phyloP scores from a whole-genome alignment of 1,140 invertebrate genomes.

The Ceratitis capitata region DNA sequence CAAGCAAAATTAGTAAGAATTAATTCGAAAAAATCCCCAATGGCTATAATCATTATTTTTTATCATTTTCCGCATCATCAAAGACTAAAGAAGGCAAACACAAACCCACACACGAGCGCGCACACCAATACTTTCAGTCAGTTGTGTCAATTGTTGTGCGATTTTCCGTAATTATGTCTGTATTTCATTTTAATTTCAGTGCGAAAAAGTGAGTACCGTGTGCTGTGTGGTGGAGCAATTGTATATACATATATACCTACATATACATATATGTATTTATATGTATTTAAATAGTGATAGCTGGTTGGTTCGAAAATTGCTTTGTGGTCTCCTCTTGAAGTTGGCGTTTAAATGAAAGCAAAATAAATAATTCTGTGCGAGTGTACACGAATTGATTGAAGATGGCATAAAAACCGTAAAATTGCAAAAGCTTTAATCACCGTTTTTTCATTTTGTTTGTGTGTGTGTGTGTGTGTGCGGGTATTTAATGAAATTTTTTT shows the following conservation, averaged over 20 bases:
- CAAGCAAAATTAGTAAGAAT: background rate
- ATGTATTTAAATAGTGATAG: background rate
- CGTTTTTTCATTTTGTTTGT: background rate
- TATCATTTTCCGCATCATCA: conserved; percentile 13
- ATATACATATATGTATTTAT: background rate
- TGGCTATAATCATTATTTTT: conserved; percentile 15
- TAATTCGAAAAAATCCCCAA: background rate
- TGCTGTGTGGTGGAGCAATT: background rate
- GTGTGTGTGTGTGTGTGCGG: background rate
- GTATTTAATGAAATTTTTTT: too few relatives aligned
- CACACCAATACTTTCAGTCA: background rate
- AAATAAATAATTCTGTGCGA: background rate
- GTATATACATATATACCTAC: background rate
- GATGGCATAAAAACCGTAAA: background rate
- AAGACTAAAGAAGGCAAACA: background rate
- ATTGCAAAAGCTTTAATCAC: background rate
- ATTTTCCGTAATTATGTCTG: conserved; percentile 10
- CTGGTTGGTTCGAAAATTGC: background rate
- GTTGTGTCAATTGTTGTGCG: background rate
- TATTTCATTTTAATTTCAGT: background rate
- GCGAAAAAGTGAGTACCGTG: background rate
- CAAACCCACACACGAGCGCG: background rate
- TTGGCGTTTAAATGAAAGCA: background rate
- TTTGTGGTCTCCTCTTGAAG: background rate
- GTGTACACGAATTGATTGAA: background rate